phyloP scores from a whole-genome alignment of 2,797 vertebrate genomes.

The Graptemys geographica region DNA sequence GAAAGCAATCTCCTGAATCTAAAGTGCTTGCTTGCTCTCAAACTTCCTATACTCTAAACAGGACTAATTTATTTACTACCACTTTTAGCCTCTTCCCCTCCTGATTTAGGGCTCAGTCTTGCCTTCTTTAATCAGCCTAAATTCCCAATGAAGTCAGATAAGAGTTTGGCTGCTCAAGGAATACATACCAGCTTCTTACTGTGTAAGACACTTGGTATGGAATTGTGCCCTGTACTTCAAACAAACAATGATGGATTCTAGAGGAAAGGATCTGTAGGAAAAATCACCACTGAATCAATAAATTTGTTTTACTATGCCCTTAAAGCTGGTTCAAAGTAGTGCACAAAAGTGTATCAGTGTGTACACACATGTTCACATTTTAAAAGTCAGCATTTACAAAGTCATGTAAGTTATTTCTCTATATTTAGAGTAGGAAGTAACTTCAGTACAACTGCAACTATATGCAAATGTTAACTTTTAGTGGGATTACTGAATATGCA shows the following conservation, averaged over 20 bases:
- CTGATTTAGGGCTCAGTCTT: not conserved
- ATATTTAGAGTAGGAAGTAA: not conserved
- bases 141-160: not conserved
- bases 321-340: not conserved
- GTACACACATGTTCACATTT: not conserved
- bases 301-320: not conserved
- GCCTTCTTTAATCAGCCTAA: not conserved
- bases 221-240: not conserved
- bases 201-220: not conserved
- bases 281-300: not conserved
- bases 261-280: not conserved
- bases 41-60: conserved; percentile 13
- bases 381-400: not conserved
- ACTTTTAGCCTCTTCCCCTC: not conserved
- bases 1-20: not conserved
- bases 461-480: not conserved
- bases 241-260: not conserved
- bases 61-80: conserved; percentile 23
- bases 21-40: not conserved
- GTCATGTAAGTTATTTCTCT: not conserved
- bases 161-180: not conserved
- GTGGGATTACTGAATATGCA: not conserved
- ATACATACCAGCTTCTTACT: not conserved
- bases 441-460: not conserved
- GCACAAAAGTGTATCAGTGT: not conserved